A percentile compares a stretch with the other conserved stretches of the same genome.
Conservation (phyloP, 2,888 invertebrate species). For the Hirudinaria manillensis region DNA sequence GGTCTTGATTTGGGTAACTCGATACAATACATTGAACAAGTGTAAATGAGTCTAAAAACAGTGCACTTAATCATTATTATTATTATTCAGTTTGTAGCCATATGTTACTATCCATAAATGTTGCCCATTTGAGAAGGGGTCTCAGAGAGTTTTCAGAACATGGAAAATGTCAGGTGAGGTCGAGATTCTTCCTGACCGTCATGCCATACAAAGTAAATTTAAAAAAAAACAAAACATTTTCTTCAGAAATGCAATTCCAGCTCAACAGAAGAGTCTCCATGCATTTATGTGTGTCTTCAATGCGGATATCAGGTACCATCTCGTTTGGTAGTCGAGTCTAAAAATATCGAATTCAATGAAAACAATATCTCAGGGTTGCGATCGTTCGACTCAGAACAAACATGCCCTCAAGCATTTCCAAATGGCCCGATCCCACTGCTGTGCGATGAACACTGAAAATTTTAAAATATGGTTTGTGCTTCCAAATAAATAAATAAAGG, state of each 20-base stretch:
- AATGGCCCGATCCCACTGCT: neutral
- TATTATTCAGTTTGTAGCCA: neutral
- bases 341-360: neutral
- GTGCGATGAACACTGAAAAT: constrained; percentile 9
- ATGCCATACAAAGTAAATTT: neutral
- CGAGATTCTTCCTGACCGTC: neutral
- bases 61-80: too few relatives aligned
- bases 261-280: constrained; percentile 12
- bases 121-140: neutral
- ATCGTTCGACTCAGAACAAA: constrained; percentile 45
- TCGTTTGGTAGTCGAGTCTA: neutral
- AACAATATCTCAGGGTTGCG: constrained; percentile 49
- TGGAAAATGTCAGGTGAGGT: neutral
- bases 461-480: neutral
- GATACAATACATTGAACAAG: too few relatives aligned
- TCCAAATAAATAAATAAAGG: too few relatives aligned
- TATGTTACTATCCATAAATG: neutral
- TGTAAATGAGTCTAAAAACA: too few relatives aligned
- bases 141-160: neutral
- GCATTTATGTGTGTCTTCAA: constrained; percentile 51
- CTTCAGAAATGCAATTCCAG: neutral
- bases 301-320: constrained; percentile 50
- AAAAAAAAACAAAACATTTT: neutral
- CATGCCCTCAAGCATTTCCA: neutral
- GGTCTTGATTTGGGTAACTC: too few relatives aligned